These are phyloP conservation scores for Charina bottae DNA, from an alignment of 2,113 vertebrate genomes.

Conservation along the genomic window DNA sequence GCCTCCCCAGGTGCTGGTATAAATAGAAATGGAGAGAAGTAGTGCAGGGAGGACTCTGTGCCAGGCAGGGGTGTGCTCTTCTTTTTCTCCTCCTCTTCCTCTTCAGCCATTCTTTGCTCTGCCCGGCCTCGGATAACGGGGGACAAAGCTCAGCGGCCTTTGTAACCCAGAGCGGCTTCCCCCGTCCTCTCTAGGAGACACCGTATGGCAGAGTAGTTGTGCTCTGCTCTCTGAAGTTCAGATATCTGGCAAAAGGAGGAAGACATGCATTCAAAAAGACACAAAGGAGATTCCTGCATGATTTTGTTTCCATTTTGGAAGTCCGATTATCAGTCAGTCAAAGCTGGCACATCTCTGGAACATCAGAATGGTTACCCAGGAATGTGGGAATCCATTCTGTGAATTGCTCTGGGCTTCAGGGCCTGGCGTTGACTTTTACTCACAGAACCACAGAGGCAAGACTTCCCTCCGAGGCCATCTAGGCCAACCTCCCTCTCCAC, in stretches of 20 bases:
- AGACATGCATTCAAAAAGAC: background rate
- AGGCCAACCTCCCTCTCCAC: background rate
- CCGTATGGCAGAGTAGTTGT: background rate
- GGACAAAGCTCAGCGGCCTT: background rate
- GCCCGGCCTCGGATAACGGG: background rate
- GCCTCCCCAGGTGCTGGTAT: slow-evolving; percentile 39
- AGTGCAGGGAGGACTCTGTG: background rate
- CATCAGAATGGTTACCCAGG: background rate
- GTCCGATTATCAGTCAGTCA: background rate
- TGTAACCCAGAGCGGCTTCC: background rate
- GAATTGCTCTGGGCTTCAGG: background rate
- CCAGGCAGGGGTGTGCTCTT: slow-evolving; percentile 7
- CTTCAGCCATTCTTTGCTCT: background rate
- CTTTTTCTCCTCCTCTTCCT: background rate
- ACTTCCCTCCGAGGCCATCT: background rate
- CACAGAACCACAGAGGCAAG: background rate
- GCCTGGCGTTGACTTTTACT: background rate
- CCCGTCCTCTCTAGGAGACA: background rate
- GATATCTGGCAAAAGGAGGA: background rate
- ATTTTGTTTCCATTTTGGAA: background rate
- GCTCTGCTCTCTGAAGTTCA: background rate
- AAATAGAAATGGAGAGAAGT: slow-evolving; percentile 28
- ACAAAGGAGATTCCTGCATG: background rate
- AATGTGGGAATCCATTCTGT: background rate
- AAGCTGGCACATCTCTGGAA: background rate